phyloP scores from a whole-genome alignment of 2,888 invertebrate genomes.

The Elegia similella region DNA sequence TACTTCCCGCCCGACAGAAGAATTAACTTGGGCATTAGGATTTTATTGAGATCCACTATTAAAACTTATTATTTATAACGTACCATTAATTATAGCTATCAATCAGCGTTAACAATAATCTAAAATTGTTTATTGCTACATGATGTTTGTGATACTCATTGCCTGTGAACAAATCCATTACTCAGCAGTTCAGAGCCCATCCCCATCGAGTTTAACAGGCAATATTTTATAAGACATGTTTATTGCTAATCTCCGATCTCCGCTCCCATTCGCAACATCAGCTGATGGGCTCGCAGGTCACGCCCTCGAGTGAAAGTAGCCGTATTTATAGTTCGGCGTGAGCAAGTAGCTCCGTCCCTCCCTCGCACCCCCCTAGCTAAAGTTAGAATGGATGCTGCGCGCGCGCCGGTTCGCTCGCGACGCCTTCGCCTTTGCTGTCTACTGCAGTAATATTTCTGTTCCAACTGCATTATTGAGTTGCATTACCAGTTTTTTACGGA shows the following conservation, averaged over 20 bases:
- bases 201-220: conserved; percentile 1
- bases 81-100: background rate
- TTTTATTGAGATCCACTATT: too few relatives aligned
- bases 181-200: background rate
- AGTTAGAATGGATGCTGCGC: conserved; percentile 39
- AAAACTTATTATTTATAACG: too few relatives aligned
- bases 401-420: conserved; percentile 29
- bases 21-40: too few relatives aligned
- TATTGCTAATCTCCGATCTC: conserved; percentile 23
- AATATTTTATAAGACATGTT: conserved; percentile 15
- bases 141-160: background rate
- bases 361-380: conserved; percentile 38
- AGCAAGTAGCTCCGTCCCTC: conserved; percentile 42
- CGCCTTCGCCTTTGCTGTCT: conserved; percentile 40
- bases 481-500: conserved; percentile 38
- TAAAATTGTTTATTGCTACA: background rate
- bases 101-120: background rate
- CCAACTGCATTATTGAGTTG: conserved; percentile 45
- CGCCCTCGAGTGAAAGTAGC: conserved; percentile 62
- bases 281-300: conserved; percentile 53
- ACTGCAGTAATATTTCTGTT: conserved; percentile 46
- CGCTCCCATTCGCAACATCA: conserved; percentile 53
- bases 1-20: too few relatives aligned
- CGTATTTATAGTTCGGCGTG: conserved; percentile 52
- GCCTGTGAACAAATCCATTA: background rate